phyloP scores from a whole-genome alignment of 2,797 vertebrate genomes.

The Melanotaenia parkinsoni region DNA sequence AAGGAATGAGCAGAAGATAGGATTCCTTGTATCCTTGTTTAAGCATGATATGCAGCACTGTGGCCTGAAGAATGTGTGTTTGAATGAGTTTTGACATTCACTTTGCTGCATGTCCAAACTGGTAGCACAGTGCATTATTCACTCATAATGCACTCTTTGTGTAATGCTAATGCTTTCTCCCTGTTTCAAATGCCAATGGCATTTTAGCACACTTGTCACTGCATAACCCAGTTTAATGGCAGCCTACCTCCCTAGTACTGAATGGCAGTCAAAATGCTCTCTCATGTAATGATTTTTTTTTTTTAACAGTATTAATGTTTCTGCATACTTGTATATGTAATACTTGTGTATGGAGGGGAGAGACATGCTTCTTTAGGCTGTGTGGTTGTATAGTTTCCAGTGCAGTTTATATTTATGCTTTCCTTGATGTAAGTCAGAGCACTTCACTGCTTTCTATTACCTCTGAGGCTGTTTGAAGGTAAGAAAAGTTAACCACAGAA shows the following conservation, averaged over 20 bases:
- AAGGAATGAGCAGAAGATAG: slow-evolving; percentile 68
- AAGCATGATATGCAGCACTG: slow-evolving; percentile 85
- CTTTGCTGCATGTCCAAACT: slow-evolving; percentile 93
- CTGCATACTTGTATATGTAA: background rate
- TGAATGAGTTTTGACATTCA: slow-evolving; percentile 92
- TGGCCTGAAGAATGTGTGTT: slow-evolving; percentile 90
- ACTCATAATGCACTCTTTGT: slow-evolving; percentile 87
- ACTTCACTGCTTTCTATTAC: slow-evolving; percentile 32
- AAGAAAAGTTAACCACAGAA: slow-evolving; percentile 46
- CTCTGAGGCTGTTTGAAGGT: slow-evolving; percentile 37
- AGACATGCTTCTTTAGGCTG: background rate
- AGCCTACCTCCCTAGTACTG: slow-evolving; percentile 36
- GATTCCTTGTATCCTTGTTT: slow-evolving; percentile 74
- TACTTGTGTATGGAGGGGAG: too few relatives aligned
- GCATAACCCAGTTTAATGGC: slow-evolving; percentile 68
- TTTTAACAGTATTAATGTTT: slow-evolving; percentile 16
- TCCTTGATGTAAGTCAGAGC: slow-evolving; percentile 13
- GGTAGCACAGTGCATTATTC: slow-evolving; percentile 92
- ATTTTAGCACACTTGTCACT: slow-evolving; percentile 73
- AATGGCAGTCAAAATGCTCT: slow-evolving; percentile 55
- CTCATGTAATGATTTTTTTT: slow-evolving; percentile 22
- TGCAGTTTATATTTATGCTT: slow-evolving; percentile 23
- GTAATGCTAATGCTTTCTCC: slow-evolving; percentile 86
- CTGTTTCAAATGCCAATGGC: slow-evolving; percentile 71
- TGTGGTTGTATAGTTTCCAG: background rate